Conservation (phyloP, 30 jellyfish, hydroid and myxozoan species). For the Aurelia sp. region DNA sequence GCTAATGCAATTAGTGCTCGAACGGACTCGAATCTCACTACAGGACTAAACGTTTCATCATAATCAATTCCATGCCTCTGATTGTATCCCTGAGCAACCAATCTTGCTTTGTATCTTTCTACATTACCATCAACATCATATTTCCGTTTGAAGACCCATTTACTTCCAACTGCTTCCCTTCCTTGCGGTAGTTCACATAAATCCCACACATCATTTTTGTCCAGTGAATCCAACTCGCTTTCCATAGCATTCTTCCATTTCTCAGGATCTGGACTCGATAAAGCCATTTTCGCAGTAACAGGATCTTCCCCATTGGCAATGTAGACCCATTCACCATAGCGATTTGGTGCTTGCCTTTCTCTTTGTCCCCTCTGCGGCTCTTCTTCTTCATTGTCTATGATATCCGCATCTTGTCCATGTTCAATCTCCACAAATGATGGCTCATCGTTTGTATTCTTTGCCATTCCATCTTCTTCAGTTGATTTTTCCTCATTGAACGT, state of each 20-base stretch:
- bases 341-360: constrained; percentile 35
- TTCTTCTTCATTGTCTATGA: not conserved
- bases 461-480: too few species aligned
- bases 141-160: constrained; percentile 50
- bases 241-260: constrained; percentile 55
- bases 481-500: too few species aligned
- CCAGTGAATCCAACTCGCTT: constrained; percentile 37
- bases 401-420: not conserved
- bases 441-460: not conserved
- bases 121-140: constrained; percentile 37
- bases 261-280: constrained; percentile 12
- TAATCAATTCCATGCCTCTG: constrained; percentile 54
- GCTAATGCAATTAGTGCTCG: constrained; percentile 59
- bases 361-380: not conserved
- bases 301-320: constrained; percentile 43
- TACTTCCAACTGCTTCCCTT: constrained; percentile 39
- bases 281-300: constrained; percentile 10
- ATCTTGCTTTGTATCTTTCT: constrained; percentile 51
- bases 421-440: not conserved
- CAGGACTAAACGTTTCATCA: constrained; percentile 59
- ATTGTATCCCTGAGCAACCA: constrained; percentile 48
- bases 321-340: constrained; percentile 41
- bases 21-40: constrained; percentile 15
- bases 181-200: constrained; percentile 34
- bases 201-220: constrained; percentile 54